These are phyloP conservation scores for Sebastes aleutianus DNA, from an alignment of 2,797 vertebrate species.

Conservation along the genomic window DNA sequence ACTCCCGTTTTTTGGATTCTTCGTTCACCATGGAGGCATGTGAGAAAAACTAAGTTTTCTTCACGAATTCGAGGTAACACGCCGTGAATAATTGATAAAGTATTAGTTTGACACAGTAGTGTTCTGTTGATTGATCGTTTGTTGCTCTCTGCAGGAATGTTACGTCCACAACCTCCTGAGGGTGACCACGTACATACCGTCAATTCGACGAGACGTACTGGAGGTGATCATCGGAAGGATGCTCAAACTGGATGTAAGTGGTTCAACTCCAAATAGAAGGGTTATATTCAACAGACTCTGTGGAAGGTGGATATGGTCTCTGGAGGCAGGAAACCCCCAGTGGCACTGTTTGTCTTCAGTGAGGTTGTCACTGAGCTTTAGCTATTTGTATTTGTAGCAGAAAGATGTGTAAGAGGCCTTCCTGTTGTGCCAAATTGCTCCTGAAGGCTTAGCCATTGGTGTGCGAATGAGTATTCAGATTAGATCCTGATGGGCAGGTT, in stretches of 20 bases:
- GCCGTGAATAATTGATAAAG: neutral
- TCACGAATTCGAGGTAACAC: neutral
- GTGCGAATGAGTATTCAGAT: no score
- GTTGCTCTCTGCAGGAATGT: constrained; percentile 86
- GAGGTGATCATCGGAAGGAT: constrained; percentile 90
- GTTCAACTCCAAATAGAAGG: neutral
- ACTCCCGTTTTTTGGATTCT: neutral
- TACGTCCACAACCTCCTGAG: constrained; percentile 94
- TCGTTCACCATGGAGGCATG: neutral
- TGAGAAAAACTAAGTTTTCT: neutral
- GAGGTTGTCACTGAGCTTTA: neutral
- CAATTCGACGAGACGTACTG: constrained; percentile 87
- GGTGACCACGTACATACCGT: constrained; percentile 87
- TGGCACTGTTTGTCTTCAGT: neutral
- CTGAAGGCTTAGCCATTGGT: rapidly evolving
- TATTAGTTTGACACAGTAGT: neutral
- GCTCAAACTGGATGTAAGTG: constrained; percentile 93
- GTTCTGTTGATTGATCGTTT: neutral
- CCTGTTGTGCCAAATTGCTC: no score
- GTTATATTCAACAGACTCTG: neutral
- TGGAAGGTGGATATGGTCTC: neutral
- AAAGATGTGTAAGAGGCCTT: neutral
- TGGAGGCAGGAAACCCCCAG: neutral
- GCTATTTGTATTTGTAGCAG: neutral
- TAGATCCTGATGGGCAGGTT: no score